Evolutionary conservation across 1,140 invertebrate species (phyloP), one percentile per base, ranked within the genome.

Genomic region (Tribolium madens): DNA sequence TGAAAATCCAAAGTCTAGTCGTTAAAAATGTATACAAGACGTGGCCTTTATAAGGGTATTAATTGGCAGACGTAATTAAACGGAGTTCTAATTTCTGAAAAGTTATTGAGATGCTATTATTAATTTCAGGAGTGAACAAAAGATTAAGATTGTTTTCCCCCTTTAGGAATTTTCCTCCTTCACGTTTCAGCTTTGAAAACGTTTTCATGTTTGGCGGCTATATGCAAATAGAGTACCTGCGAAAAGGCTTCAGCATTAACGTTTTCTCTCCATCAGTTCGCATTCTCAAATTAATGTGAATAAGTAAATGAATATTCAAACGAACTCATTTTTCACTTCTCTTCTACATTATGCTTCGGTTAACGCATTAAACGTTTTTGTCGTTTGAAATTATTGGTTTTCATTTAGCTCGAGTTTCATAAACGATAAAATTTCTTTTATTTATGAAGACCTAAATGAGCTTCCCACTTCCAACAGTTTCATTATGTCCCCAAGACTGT

Each of bases 271-370:
- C 57, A 64, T 64, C 57, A 33, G 18, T 33, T 64, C 57, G 57
- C 31, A 64, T 64, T 64, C 57, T 64, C 57, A 64, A 64, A 64
- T 64, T 64, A 64, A 64, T 64, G 57, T 64, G 57, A 26, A 64
- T 57, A 57, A 57, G 15, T 21, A 21, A 21, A 57, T 64, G 57
- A 64, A 64, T 64, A 64, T 64, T 64, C 53, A 60, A 60, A 60
- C 5, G 53, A 26, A 21, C 53, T 60, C 57, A 64, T 64, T 64
- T 31, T 64, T 64, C 57, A 31, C 3, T 64, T 64, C 57, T 33
- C 57, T 64, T 14, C 36, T 1, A 64, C 57, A 64, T 33, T 64
- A 64, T 64, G 57, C 33, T 64, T 64, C 57, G 21, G 57, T 33
- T 64, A 33, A 26, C 26, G 57, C 57, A 64, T 64, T 64, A 64